phyloP scores from a whole-genome alignment of 2,888 invertebrate species.

The Drosophila kuntzei region DNA sequence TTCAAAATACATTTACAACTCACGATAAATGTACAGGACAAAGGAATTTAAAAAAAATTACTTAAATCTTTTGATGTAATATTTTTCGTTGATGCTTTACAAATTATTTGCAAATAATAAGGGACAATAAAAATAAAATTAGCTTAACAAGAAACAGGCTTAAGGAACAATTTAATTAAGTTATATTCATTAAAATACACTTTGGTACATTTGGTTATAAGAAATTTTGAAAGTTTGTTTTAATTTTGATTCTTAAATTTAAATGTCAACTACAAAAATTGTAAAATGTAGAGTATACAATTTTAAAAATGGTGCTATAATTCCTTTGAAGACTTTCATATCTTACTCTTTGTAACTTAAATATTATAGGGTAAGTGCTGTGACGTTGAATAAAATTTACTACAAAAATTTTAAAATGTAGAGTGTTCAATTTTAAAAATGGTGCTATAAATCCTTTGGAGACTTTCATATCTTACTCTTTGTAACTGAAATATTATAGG shows the following conservation, averaged over 20 bases:
- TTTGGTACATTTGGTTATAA: no score
- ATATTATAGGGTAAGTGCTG: constrained; percentile 13
- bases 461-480: neutral
- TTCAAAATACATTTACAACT: constrained; percentile 66
- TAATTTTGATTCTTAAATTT: no score
- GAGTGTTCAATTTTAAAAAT: neutral
- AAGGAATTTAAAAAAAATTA: constrained; percentile 44
- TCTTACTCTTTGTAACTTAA: neutral
- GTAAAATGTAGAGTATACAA: neutral
- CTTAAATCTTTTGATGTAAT: constrained; percentile 10
- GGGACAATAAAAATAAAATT: constrained; percentile 19
- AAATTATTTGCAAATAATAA: constrained; percentile 36
- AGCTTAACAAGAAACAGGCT: constrained; percentile 45
- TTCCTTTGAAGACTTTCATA: no score
- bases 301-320: neutral
- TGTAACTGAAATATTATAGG: neutral
- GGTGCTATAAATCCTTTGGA: neutral
- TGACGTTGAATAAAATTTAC: constrained; percentile 15
- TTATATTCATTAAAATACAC: constrained; percentile 31
- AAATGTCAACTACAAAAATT: no score
- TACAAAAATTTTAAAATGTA: no score
- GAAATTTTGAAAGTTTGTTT: no score
- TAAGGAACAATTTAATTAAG: constrained; percentile 54
- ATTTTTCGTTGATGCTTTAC: constrained; percentile 30
- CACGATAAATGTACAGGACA: constrained; percentile 34